These are phyloP conservation scores for Acrocyrtus sp. DNA, from an alignment of 2,888 invertebrate species.

Conservation along the genomic window DNA sequence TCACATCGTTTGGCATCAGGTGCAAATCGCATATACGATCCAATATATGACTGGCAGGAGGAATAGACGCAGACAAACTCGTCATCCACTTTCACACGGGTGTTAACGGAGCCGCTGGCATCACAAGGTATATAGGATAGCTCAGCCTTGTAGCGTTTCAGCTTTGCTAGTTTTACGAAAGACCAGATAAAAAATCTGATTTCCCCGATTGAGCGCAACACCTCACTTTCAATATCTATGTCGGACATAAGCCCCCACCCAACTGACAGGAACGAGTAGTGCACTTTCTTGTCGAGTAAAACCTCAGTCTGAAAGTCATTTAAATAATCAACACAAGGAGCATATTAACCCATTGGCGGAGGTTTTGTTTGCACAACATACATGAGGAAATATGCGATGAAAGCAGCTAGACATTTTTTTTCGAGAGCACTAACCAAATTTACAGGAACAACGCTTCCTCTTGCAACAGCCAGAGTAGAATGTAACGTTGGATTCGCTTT, in stretches of 20 bases:
- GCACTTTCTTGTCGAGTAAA: slow-evolving; percentile 69
- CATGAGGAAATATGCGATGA: too few species aligned
- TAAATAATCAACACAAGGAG: not conserved
- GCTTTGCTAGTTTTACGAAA: slow-evolving; percentile 27
- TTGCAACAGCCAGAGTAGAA: slow-evolving; percentile 79
- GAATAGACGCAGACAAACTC: slow-evolving; percentile 82
- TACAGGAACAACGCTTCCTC: slow-evolving; percentile 79
- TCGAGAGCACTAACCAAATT: slow-evolving; percentile 89
- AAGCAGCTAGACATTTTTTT: too few species aligned
- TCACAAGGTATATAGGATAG: slow-evolving; percentile 41
- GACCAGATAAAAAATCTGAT: slow-evolving; percentile 75
- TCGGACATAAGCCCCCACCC: slow-evolving; percentile 97
- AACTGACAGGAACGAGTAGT: slow-evolving; percentile 92
- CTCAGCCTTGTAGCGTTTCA: slow-evolving; percentile 34
- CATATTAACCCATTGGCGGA: too few species aligned
- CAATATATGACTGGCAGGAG: slow-evolving; percentile 87
- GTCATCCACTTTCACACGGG: slow-evolving; percentile 38
- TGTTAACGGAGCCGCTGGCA: slow-evolving; percentile 21
- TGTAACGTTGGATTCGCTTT: slow-evolving; percentile 81
- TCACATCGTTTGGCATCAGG: slow-evolving; percentile 89
- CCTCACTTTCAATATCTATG: slow-evolving; percentile 97
- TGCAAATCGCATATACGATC: slow-evolving; percentile 84
- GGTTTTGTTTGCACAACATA: too few species aligned
- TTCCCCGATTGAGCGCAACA: slow-evolving; percentile 86
- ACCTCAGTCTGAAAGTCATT: slow-evolving; percentile 42